A percentile compares a stretch with the other conserved stretches of the same genome.
These are phyloP conservation scores for Arnoldichthys spilopterus DNA, from an alignment of 2,797 vertebrate species.

Conservation along the genomic window DNA sequence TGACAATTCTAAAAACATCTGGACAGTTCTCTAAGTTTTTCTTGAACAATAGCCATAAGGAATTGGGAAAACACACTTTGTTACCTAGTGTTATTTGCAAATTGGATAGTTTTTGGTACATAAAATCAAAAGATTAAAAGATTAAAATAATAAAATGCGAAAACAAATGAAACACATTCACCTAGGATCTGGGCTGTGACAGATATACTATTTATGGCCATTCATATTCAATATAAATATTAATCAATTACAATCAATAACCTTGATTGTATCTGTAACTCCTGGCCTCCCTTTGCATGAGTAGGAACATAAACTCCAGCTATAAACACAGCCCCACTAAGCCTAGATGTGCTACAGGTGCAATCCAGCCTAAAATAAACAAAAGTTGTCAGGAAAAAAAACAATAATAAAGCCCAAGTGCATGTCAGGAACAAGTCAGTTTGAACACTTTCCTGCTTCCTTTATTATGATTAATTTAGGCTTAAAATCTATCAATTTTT, in stretches of 20 bases:
- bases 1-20: no score
- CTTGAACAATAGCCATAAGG: no score
- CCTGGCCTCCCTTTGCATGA: neutral
- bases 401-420: no score
- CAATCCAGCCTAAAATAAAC: neutral
- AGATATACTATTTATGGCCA: neutral
- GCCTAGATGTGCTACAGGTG: neutral
- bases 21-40: no score
- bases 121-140: neutral
- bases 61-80: no score
- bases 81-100: no score
- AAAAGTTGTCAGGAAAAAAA: neutral
- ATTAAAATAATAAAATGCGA: neutral
- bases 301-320: neutral
- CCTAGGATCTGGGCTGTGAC: neutral
- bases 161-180: neutral
- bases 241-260: neutral
- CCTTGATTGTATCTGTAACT: neutral
- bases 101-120: neutral
- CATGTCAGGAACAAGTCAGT: neutral
- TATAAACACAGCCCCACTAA: neutral
- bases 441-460: neutral
- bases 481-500: neutral
- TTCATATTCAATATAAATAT: neutral
- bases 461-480: neutral